These are phyloP conservation scores for Pandemis corylana DNA, from an alignment of 2,888 invertebrate genomes.

Conservation along the genomic window DNA sequence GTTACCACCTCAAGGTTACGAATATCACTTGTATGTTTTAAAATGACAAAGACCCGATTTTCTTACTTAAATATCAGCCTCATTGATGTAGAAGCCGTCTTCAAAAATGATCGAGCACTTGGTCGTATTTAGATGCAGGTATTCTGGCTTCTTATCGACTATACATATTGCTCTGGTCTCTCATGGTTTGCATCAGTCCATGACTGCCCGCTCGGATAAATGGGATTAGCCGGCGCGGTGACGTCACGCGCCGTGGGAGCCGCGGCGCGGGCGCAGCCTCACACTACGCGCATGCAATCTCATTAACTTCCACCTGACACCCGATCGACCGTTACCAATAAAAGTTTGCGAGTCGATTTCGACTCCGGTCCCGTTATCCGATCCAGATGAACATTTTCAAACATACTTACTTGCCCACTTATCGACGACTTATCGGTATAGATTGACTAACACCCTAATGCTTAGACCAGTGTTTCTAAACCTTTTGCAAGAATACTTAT, in stretches of 20 bases:
- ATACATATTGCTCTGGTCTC: too few species aligned
- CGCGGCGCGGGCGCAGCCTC: slow-evolving; percentile 6
- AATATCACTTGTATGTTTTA: too few species aligned
- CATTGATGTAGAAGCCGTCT: too few species aligned
- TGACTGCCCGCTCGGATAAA: neutral
- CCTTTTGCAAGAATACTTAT: too few species aligned
- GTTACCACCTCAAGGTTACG: too few species aligned
- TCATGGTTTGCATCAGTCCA: too few species aligned
- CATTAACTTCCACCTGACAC: slow-evolving; percentile 5
- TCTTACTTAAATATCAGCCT: too few species aligned
- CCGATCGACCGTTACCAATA: slow-evolving; percentile 18
- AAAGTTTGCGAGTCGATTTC: neutral
- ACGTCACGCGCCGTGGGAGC: slow-evolving; percentile 11
- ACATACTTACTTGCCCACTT: neutral
- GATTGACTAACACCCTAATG: slow-evolving; percentile 7
- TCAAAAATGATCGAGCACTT: too few species aligned
- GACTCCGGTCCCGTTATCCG: slow-evolving; percentile 8
- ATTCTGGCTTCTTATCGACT: too few species aligned
- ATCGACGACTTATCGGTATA: neutral
- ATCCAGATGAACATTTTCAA: neutral
- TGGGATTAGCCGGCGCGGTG: neutral
- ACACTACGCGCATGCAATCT: neutral
- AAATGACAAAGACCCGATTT: too few species aligned
- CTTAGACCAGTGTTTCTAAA: too few species aligned
- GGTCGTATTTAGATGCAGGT: too few species aligned